phyloP scores from a whole-genome alignment of 2,113 vertebrate genomes.

The Urocynchramus pylzowi region DNA sequence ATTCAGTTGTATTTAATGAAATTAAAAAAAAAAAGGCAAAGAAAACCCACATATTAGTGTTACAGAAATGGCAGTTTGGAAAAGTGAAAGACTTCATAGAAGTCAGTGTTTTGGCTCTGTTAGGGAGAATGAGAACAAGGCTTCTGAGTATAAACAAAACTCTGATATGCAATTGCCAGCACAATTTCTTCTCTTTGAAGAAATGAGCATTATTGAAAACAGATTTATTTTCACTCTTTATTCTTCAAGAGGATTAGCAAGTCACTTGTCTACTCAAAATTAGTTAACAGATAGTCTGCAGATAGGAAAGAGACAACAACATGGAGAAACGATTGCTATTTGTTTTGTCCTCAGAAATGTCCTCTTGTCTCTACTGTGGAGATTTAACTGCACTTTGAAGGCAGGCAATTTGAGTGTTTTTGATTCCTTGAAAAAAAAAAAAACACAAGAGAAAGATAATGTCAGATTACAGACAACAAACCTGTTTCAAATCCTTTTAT shows the following conservation, averaged over 20 bases:
- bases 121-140: background rate
- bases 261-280: background rate
- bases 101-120: background rate
- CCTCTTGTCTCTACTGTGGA: background rate
- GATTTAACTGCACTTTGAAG: slow-evolving; percentile 6
- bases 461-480: background rate
- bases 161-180: background rate
- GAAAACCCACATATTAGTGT: background rate
- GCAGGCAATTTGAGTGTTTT: background rate
- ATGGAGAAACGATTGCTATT: background rate
- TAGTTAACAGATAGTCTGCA: background rate
- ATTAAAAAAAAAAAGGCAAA: background rate
- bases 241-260: background rate
- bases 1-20: background rate
- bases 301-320: background rate
- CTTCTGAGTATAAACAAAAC: background rate
- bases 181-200: background rate
- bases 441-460: background rate
- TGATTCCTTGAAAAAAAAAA: background rate
- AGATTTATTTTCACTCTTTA: background rate
- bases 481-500: background rate
- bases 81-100: background rate
- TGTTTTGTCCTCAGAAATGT: background rate
- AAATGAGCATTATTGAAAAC: background rate
- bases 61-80: background rate